Percentiles rank a stretch among this genome's conserved stretches.
phyloP scores from a whole-genome alignment of 2,888 invertebrate genomes.

The Drosophila nigritarsus region DNA sequence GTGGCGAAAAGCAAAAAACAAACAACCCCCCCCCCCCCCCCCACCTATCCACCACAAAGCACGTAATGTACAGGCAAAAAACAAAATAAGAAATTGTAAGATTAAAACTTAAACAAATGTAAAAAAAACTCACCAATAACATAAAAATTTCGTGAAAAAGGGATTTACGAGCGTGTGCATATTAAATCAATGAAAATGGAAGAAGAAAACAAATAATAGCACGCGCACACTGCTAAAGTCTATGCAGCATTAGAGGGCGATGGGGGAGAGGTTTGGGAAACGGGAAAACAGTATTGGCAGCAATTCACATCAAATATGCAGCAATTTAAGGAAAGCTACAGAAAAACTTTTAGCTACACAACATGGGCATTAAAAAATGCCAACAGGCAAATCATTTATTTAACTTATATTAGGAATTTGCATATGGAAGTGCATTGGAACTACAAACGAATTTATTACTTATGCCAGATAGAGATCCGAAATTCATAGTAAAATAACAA shows the following conservation, averaged over 20 bases:
- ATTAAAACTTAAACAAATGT: constrained; percentile 60
- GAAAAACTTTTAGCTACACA: constrained; percentile 23
- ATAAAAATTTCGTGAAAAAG: constrained; percentile 55
- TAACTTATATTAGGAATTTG: constrained; percentile 26
- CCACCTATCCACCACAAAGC: constrained; percentile 6
- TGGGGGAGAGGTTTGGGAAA: background rate
- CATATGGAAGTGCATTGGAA: constrained; percentile 6
- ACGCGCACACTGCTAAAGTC: constrained; percentile 13
- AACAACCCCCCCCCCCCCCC: background rate
- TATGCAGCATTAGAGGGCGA: constrained; percentile 8
- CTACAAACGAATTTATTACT: background rate
- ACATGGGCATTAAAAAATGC: constrained; percentile 6
- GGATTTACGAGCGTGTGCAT: constrained; percentile 76
- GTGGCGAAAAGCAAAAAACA: constrained; percentile 22
- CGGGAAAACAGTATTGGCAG: background rate
- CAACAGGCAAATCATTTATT: constrained; percentile 44
- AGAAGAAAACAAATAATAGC: background rate
- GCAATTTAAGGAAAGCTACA: constrained; percentile 36
- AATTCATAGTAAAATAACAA: background rate
- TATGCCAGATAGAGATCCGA: background rate
- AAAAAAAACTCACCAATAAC: constrained; percentile 39
- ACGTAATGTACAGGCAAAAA: constrained; percentile 37
- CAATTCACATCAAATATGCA: constrained; percentile 53
- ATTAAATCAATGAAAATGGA: constrained; percentile 67
- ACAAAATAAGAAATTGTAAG: constrained; percentile 38